These are phyloP conservation scores for Thaumatotibia leucotreta DNA, from an alignment of 1,140 invertebrate species.

Conservation along the genomic window DNA sequence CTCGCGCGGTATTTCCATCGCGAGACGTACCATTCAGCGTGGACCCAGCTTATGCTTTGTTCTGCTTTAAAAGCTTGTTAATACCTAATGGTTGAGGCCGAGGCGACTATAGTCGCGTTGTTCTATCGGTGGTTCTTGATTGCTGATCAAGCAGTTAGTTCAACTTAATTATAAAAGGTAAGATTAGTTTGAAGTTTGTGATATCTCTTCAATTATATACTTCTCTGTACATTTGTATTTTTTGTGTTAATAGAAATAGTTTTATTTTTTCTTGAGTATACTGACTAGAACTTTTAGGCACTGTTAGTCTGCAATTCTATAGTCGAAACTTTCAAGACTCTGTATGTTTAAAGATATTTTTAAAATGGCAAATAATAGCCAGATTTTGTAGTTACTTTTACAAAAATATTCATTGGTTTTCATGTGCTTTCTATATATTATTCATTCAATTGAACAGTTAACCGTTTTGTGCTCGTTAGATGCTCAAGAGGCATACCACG, in stretches of 20 bases:
- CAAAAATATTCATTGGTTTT: background rate
- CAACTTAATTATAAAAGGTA: background rate
- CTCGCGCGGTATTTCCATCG: no score
- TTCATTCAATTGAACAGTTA: background rate
- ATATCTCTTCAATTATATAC: background rate
- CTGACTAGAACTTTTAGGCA: background rate
- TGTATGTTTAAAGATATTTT: no score
- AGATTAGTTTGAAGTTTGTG: background rate
- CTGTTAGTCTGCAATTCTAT: background rate
- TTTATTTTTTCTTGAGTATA: slow-evolving; percentile 5
- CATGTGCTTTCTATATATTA: background rate
- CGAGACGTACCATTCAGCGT: no score
- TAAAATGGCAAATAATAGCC: no score
- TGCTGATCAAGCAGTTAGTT: no score
- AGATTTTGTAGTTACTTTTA: background rate
- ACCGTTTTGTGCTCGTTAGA: no score
- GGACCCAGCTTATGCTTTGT: background rate
- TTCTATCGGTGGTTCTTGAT: no score
- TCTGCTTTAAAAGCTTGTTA: background rate
- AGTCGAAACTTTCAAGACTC: background rate
- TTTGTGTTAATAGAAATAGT: background rate
- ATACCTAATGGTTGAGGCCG: no score
- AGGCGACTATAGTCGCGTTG: no score
- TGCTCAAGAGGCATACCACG: no score
- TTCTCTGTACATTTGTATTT: background rate